Evolutionary conservation across 2,888 invertebrate species (phyloP).

Genomic region (Cantharis rufa): DNA sequence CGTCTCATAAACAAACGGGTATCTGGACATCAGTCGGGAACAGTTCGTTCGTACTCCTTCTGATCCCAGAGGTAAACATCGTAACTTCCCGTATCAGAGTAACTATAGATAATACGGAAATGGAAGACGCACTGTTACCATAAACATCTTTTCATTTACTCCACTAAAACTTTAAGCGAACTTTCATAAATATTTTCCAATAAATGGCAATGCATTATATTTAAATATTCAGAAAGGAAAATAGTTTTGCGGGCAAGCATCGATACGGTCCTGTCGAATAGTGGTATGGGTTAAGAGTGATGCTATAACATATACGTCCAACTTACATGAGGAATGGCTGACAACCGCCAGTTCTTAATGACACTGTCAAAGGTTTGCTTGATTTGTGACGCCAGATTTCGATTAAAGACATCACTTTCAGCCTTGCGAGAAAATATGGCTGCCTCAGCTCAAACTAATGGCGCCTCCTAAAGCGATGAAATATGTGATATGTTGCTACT

Average conservation of each 20-base stretch:
- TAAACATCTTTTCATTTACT: constrained; percentile 27
- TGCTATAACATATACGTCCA: constrained; percentile 27
- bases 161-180: constrained; percentile 6
- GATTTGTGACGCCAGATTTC: constrained; percentile 57
- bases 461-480: constrained; percentile 34
- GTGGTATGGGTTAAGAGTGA: constrained; percentile 23
- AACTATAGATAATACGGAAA: constrained; percentile 42
- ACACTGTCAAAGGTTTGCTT: constrained; percentile 56
- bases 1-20: constrained; percentile 57
- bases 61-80: constrained; percentile 57
- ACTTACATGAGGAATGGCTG: constrained; percentile 53
- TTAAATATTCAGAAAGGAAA: neutral
- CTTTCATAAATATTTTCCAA: constrained; percentile 9
- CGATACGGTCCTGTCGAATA: constrained; percentile 15
- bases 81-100: constrained; percentile 52
- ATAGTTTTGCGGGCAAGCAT: neutral
- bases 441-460: constrained; percentile 38
- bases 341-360: constrained; percentile 56
- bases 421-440: constrained; percentile 54
- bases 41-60: constrained; percentile 44
- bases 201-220: neutral
- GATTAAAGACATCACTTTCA: constrained; percentile 57
- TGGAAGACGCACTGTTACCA: constrained; percentile 33
- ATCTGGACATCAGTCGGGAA: constrained; percentile 57
- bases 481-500: constrained; percentile 31